phyloP scores from a whole-genome alignment of 1,140 invertebrate genomes.

The Drosophila watanabei region DNA sequence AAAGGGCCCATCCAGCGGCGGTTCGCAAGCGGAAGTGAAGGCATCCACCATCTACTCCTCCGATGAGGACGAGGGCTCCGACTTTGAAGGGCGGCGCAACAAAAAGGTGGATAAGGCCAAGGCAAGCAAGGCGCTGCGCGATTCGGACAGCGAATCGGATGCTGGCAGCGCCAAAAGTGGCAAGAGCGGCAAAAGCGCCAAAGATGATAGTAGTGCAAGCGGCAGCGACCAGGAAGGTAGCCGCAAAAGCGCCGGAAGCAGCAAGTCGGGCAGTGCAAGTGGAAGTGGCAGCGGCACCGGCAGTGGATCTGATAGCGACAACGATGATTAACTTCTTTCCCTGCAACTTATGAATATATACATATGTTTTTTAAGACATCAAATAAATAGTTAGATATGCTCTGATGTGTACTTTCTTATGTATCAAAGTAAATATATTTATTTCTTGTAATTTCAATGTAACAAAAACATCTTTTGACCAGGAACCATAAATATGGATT shows the following conservation, averaged over 20 bases:
- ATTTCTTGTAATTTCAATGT: background rate
- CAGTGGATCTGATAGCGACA: constrained; percentile 66
- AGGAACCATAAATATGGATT: too few relatives aligned
- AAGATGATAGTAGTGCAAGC: constrained; percentile 33
- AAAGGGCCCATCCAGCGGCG: constrained; percentile 71
- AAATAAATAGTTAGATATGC: constrained; percentile 20
- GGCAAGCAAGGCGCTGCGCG: constrained; percentile 90
- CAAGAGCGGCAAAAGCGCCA: constrained; percentile 62
- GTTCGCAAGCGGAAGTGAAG: constrained; percentile 77
- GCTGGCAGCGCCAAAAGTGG: constrained; percentile 75
- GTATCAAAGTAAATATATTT: background rate
- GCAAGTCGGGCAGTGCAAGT: constrained; percentile 51
- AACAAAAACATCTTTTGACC: background rate
- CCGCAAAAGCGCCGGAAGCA: constrained; percentile 44
- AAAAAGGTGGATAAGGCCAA: constrained; percentile 93
- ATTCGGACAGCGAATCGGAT: constrained; percentile 90
- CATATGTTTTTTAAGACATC: background rate
- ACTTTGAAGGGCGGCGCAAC: constrained; percentile 92
- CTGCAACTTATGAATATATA: background rate
- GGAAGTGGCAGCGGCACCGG: constrained; percentile 38
- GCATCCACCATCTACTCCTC: constrained; percentile 95
- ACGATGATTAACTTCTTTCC: constrained; percentile 50
- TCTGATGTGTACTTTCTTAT: background rate
- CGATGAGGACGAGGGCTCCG: constrained; percentile 95
- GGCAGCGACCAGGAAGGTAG: constrained; percentile 66